Conservation (phyloP, 2,888 invertebrate species). For the Cerastis leucographa region DNA sequence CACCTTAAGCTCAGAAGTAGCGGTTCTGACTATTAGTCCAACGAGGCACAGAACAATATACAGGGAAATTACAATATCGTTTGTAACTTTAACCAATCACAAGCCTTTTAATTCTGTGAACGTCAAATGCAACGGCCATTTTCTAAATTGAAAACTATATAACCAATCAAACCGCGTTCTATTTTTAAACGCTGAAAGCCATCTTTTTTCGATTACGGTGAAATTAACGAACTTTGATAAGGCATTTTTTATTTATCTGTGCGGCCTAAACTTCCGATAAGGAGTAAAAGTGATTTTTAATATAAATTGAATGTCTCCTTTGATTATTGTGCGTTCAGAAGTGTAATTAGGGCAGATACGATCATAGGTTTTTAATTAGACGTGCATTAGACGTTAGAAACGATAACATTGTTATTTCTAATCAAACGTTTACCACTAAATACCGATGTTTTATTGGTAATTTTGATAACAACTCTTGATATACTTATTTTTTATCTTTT, state of each 20-base stretch:
- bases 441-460: conserved; percentile 1
- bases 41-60: neutral
- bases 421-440: conserved; percentile 16
- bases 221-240: conserved; percentile 22
- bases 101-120: conserved; percentile 15
- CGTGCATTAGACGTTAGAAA: conserved; percentile 17
- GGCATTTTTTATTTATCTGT: conserved; percentile 29
- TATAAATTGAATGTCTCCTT: conserved; percentile 33
- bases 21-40: neutral
- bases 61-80: neutral
- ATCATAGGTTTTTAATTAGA: conserved; percentile 29
- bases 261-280: conserved; percentile 19
- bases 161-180: conserved; percentile 33
- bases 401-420: conserved; percentile 20
- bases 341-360: conserved; percentile 21
- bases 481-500: neutral
- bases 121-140: conserved; percentile 1
- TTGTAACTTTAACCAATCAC: conserved; percentile 6
- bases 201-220: conserved; percentile 32
- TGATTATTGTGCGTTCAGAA: conserved; percentile 20
- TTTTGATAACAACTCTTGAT: neutral
- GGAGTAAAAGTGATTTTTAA: conserved; percentile 29
- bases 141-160: conserved; percentile 30
- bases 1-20: neutral
- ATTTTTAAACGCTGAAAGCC: conserved; percentile 21